phyloP scores from a whole-genome alignment of 2,113 vertebrate species.

The Podarcis raffonei region DNA sequence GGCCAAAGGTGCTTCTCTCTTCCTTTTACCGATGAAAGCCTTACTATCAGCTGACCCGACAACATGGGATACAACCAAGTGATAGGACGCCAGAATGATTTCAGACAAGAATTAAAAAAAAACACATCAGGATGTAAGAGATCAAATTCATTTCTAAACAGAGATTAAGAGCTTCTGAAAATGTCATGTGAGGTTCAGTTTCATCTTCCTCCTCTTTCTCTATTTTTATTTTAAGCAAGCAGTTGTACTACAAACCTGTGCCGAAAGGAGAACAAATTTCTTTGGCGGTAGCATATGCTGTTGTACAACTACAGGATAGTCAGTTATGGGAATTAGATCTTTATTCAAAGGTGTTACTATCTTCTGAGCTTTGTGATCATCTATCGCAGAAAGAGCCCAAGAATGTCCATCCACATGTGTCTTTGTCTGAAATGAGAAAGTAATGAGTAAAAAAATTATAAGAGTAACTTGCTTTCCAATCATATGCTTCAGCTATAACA shows the following conservation, averaged over 20 bases:
- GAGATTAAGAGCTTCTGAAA: background rate
- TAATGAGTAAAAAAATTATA: background rate
- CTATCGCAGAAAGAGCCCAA: slow-evolving; percentile 91
- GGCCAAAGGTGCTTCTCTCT: too few relatives aligned
- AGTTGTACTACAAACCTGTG: slow-evolving; percentile 80
- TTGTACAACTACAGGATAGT: slow-evolving; percentile 91
- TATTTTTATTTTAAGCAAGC: background rate
- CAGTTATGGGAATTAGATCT: slow-evolving; percentile 89
- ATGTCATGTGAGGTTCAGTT: background rate
- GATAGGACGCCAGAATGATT: background rate
- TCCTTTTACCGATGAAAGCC: too few relatives aligned
- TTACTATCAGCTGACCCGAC: too few relatives aligned
- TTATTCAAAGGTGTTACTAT: slow-evolving; percentile 90
- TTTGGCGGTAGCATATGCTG: slow-evolving; percentile 91
- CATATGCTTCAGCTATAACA: background rate
- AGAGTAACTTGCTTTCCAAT: background rate
- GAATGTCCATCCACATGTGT: slow-evolving; percentile 92
- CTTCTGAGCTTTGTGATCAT: slow-evolving; percentile 82
- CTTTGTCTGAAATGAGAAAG: slow-evolving; percentile 82
- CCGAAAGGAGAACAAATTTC: slow-evolving; percentile 94
- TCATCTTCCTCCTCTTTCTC: background rate
- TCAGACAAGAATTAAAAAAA: too few relatives aligned
- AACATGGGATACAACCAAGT: background rate
- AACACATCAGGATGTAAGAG: background rate
- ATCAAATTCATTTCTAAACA: background rate